These are phyloP conservation scores for Rotaria magnacalcarata DNA, from an alignment of 2,888 invertebrate species.

Conservation along the genomic window DNA sequence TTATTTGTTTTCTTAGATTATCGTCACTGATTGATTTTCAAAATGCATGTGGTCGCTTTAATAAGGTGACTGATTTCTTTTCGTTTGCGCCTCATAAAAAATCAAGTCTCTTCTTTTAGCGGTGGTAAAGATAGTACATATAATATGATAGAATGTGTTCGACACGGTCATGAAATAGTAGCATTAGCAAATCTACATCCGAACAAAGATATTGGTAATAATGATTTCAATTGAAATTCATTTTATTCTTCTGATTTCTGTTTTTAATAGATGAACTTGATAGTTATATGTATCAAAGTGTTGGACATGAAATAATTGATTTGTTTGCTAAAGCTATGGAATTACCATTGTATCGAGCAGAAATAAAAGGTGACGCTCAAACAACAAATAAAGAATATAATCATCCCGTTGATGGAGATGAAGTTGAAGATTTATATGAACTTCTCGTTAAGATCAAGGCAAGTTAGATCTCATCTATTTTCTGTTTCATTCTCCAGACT, in stretches of 20 bases:
- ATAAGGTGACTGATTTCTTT: neutral
- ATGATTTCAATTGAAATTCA: neutral
- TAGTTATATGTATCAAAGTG: constrained; percentile 98
- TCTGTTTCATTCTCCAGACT: no score
- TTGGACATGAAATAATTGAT: constrained; percentile 88
- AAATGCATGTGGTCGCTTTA: neutral
- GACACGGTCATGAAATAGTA: constrained; percentile 87
- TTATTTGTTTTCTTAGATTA: neutral
- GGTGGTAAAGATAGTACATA: constrained; percentile 99
- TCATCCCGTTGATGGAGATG: constrained; percentile 71
- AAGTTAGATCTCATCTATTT: constrained; percentile 47
- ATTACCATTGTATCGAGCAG: constrained; percentile 78
- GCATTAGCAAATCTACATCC: constrained; percentile 89
- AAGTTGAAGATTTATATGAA: constrained; percentile 90
- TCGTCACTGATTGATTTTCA: neutral
- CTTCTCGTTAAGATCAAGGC: constrained; percentile 75
- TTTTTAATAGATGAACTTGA: constrained; percentile 68
- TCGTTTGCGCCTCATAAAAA: no score
- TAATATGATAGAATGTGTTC: constrained; percentile 94
- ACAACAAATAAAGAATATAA: constrained; percentile 64
- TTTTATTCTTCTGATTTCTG: neutral
- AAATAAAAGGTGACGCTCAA: constrained; percentile 79
- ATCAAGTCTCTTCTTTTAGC: constrained; percentile 62
- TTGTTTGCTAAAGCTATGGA: constrained; percentile 87
- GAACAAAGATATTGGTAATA: constrained; percentile 61